Conservation (phyloP, 2,888 invertebrate species). For the Phymatocera aterrima region DNA sequence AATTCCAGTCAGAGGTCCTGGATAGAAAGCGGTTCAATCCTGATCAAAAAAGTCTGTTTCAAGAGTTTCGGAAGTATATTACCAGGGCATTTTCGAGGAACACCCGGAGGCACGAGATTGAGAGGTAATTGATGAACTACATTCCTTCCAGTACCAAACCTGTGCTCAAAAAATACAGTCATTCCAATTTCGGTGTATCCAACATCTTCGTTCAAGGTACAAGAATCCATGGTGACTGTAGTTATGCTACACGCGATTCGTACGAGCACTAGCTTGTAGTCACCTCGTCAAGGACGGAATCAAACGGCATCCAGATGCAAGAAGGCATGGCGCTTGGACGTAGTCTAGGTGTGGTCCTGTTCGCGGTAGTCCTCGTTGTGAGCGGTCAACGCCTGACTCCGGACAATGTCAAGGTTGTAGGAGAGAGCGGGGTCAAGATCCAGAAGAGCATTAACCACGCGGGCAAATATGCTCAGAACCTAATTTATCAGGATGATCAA, state of each 20-base stretch:
- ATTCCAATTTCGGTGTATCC: background rate
- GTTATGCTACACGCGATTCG: constrained; percentile 31
- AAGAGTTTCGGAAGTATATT: background rate
- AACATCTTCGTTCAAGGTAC: background rate
- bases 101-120: background rate
- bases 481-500: constrained; percentile 2
- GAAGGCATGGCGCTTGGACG: constrained; percentile 24
- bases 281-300: constrained; percentile 9
- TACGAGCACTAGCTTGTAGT: constrained; percentile 4
- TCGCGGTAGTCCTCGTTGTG: background rate
- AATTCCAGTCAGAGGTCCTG: constrained; percentile 28
- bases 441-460: constrained; percentile 29
- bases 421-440: constrained; percentile 28
- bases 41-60: background rate
- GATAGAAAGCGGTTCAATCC: constrained; percentile 22
- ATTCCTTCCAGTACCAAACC: background rate
- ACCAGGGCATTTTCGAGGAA: background rate
- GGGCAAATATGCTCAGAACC: constrained; percentile 5
- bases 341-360: constrained; percentile 1
- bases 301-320: background rate
- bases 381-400: background rate
- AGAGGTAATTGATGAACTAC: background rate
- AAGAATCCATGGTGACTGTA: background rate
- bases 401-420: constrained; percentile 5
- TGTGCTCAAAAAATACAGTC: background rate